Evolutionary conservation across 2,888 invertebrate genomes (phyloP), one percentile per base, ranked within the genome.

Genomic region (Agonum fuliginosum): DNA sequence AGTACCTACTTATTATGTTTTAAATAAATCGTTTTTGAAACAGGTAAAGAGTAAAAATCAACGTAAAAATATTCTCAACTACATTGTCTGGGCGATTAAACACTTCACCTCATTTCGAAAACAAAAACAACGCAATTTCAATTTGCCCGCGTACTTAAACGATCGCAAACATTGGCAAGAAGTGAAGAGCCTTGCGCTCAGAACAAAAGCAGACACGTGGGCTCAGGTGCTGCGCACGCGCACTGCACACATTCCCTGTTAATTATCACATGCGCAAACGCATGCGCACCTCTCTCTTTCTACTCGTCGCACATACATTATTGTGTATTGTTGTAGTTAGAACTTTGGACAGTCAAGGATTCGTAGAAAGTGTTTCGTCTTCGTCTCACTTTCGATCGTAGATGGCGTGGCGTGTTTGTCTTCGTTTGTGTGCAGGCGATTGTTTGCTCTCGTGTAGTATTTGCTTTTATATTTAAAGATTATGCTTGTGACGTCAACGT

Each of bases 291-390:
- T 65, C 37, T 41, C 27, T 12, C n/a, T 22, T n/a, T 30, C 27
- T 10, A 12, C 12, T 27, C 46, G n/a, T 8, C n/a, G 10, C 30
- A 58, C 54, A 51, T 67, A 37, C 69, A 76, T 67, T 67, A 76
- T 76, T 80, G 79, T 79, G 79, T 81, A 79, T 79, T 80, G 80
- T 80, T 80, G 80, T 81, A 79, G 79, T 81, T 80, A 81, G 80
- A 80, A 80, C 81, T 79, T 78, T 79, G 79, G 78, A 65, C 78
- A 78, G 71, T 81, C 80, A 81, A 81, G 81, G 80, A 78, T 80
- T 72, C 79, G 79, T 79, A 79, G 71, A 67, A 79, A 48, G 41
- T 67, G 41, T 43, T 43, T 43, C 27, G 34, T 72, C 79, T 70
- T 75, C 75, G 74, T 79, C 67, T 65, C 62, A 78, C 79, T 79